Percentiles rank a stretch among this genome's conserved stretches.
phyloP scores from a whole-genome alignment of 2,888 invertebrate genomes.

The Caenorhabditis panamensis region DNA sequence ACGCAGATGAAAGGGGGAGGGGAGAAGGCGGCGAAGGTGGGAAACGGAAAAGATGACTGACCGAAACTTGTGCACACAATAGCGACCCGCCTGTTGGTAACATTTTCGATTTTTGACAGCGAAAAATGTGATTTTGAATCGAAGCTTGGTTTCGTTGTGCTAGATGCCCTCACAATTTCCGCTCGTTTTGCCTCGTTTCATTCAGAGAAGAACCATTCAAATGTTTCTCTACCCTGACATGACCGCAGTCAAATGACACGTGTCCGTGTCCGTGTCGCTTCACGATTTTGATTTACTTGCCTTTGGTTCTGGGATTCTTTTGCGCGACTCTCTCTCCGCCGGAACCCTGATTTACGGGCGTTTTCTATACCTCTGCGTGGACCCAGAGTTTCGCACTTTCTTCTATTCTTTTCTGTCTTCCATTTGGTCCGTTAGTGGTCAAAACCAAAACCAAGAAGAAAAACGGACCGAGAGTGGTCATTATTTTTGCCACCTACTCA shows the following conservation, averaged over 20 bases:
- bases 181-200: too few relatives aligned
- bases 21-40: not conserved
- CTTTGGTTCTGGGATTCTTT: conserved; percentile 14
- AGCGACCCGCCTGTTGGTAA: conserved; percentile 25
- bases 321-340: not conserved
- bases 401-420: not conserved
- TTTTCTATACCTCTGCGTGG: conserved; percentile 23
- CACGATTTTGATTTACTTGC: conserved; percentile 54
- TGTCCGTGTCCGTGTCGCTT: conserved; percentile 22
- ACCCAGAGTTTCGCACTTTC: not conserved
- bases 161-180: too few relatives aligned
- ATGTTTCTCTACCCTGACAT: conserved; percentile 1
- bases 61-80: conserved; percentile 50
- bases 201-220: too few relatives aligned
- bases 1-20: conserved; percentile 11
- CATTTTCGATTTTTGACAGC: conserved; percentile 37
- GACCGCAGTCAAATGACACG: conserved; percentile 55
- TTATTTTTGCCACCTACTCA: conserved; percentile 53
- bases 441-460: conserved; percentile 36
- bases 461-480: conserved; percentile 40
- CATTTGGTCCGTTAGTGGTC: not conserved
- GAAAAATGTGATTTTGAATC: too few relatives aligned
- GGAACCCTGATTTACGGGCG: conserved; percentile 52
- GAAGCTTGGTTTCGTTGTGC: too few relatives aligned
- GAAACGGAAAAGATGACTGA: conserved; percentile 31